These are phyloP conservation scores for Cyprinus carpio DNA, from an alignment of 2,113 vertebrate species.

Conservation along the genomic window DNA sequence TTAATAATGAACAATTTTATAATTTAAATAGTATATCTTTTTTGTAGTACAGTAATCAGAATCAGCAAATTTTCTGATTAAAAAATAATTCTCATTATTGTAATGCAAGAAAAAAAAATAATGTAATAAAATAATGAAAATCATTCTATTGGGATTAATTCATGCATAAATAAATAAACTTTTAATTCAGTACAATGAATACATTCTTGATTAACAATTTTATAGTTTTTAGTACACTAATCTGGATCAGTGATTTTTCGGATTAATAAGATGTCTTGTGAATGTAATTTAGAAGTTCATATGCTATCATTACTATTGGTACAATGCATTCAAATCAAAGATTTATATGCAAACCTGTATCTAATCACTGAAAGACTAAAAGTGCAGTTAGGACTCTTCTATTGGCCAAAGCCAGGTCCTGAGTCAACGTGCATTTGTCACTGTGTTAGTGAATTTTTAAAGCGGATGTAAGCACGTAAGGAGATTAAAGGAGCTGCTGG, in stretches of 20 bases:
- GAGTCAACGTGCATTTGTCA: conserved; percentile 58
- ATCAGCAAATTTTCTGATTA: too few relatives aligned
- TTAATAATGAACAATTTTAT: not conserved
- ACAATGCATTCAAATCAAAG: not conserved
- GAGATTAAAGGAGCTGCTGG: conserved; percentile 81
- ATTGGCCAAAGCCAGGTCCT: not conserved
- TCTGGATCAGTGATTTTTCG: too few relatives aligned
- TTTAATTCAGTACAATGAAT: too few relatives aligned
- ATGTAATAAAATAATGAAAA: too few relatives aligned
- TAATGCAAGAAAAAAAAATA: too few relatives aligned
- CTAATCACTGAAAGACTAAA: not conserved
- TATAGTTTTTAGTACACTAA: too few relatives aligned
- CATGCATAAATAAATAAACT: too few relatives aligned
- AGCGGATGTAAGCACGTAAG: conserved; percentile 80
- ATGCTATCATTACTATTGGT: not conserved
- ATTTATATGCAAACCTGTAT: not conserved
- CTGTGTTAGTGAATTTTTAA: conserved; percentile 75
- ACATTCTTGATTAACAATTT: too few relatives aligned
- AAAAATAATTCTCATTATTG: too few relatives aligned
- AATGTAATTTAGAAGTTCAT: not conserved
- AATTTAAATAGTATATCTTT: not conserved
- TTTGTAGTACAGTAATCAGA: not conserved
- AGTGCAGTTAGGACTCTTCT: not conserved
- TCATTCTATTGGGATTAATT: too few relatives aligned
- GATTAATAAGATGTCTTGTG: too few relatives aligned